These are phyloP conservation scores for Etheostoma cragini DNA, from an alignment of 2,113 vertebrate genomes.

Conservation along the genomic window DNA sequence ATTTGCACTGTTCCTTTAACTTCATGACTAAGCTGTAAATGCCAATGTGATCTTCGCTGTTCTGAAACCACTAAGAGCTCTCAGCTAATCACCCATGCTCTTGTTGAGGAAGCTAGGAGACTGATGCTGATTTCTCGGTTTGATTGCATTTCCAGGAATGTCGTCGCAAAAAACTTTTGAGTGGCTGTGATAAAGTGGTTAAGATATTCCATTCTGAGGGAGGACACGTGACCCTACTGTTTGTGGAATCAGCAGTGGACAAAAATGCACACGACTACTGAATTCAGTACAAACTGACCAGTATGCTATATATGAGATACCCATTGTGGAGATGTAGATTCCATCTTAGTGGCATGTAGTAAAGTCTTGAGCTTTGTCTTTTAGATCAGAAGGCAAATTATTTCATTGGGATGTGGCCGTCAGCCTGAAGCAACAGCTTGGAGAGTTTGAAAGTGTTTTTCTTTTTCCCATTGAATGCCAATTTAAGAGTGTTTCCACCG, in stretches of 20 bases:
- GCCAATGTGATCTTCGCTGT: slow-evolving; percentile 20
- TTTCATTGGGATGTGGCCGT: not conserved
- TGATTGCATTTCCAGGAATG: slow-evolving; percentile 5
- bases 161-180: not conserved
- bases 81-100: slow-evolving; percentile 3
- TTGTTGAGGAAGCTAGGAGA: not conserved
- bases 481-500: not conserved
- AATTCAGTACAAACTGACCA: not conserved
- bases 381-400: not conserved
- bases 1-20: slow-evolving; percentile 1
- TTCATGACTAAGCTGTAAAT: slow-evolving; percentile 21
- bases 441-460: not conserved
- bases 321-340: not conserved
- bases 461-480: not conserved
- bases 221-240: not conserved
- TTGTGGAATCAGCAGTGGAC: not conserved
- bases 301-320: not conserved
- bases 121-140: not conserved
- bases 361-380: not conserved
- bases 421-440: not conserved
- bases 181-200: not conserved
- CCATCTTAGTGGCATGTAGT: not conserved
- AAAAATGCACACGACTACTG: not conserved
- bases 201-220: not conserved
- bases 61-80: not conserved